Evolutionary conservation across 2,888 invertebrate genomes (phyloP).

Genomic region (Amblyteles armatorius): DNA sequence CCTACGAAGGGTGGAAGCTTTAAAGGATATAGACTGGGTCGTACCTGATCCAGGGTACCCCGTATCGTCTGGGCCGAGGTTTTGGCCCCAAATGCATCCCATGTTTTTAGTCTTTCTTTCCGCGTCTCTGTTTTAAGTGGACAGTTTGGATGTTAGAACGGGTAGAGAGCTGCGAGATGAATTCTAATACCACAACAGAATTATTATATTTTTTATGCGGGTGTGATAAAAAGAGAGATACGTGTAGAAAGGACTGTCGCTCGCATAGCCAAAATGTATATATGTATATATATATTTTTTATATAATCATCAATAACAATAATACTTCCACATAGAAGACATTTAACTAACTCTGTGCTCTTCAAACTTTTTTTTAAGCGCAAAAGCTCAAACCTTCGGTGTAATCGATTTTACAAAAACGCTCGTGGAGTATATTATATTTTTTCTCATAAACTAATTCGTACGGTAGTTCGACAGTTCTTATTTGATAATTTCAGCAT

Average conservation of each 20-base stretch:
- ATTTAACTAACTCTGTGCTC: conserved; percentile 25
- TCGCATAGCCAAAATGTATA: conserved; percentile 48
- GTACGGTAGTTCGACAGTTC: neutral
- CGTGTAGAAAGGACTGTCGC: conserved; percentile 33
- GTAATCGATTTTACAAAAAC: neutral
- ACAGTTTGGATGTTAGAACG: conserved; percentile 83
- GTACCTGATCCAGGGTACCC: conserved; percentile 84
- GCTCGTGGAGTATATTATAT: neutral
- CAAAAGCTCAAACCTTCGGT: conserved; percentile 23
- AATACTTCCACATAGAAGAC: conserved; percentile 36
- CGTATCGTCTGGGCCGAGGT: conserved; percentile 84
- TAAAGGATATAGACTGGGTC: conserved; percentile 83
- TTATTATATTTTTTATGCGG: conserved; percentile 69
- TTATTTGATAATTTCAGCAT: neutral
- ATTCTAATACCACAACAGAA: conserved; percentile 78
- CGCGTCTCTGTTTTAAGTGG: conserved; percentile 84
- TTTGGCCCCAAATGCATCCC: conserved; percentile 84
- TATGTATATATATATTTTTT: conserved; percentile 17
- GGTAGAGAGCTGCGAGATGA: conserved; percentile 81
- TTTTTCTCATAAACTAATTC: neutral
- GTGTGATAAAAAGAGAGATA: conserved; percentile 46
- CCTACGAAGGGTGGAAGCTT: conserved; percentile 78
- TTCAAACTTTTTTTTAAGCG: conserved; percentile 25
- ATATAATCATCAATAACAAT: conserved; percentile 12
- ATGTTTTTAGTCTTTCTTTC: conserved; percentile 84